These are phyloP conservation scores for Pterophyllum scalare DNA, from an alignment of 2,113 vertebrate species.

Conservation along the genomic window DNA sequence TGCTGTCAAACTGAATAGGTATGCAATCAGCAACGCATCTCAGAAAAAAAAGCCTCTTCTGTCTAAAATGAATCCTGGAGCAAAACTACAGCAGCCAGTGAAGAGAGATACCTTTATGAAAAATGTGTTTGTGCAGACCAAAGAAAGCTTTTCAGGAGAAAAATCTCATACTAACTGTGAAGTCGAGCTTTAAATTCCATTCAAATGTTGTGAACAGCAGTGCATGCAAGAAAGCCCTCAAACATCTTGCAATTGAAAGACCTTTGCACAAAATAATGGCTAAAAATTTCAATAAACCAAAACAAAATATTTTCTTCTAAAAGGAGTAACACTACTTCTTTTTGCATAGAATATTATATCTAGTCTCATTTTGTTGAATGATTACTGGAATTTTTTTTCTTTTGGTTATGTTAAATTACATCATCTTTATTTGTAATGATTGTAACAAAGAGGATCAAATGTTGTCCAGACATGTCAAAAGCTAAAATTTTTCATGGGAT, in stretches of 20 bases:
- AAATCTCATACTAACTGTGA: not conserved
- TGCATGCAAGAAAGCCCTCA: not conserved
- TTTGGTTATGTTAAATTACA: not conserved
- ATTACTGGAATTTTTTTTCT: not conserved
- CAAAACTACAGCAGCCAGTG: not conserved
- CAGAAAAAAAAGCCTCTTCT: not conserved
- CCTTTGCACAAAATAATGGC: accelerated
- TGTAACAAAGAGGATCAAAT: not conserved
- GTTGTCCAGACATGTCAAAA: not conserved
- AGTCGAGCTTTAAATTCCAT: not conserved
- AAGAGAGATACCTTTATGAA: not conserved
- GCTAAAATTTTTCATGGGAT: too few relatives aligned
- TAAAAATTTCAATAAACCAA: not conserved
- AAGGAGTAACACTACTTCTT: too few relatives aligned
- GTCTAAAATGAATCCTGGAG: not conserved
- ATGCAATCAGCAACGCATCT: not conserved
- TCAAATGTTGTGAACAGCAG: not conserved
- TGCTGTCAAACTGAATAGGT: not conserved
- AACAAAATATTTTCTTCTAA: too few relatives aligned
- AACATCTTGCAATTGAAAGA: not conserved
- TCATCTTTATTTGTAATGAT: not conserved
- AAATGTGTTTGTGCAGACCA: not conserved
- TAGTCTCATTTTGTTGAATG: not conserved
- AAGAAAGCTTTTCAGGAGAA: not conserved
- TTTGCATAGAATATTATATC: too few relatives aligned